Base-by-base conservation (phyloP, 2,888 invertebrate species). In the Cryptus viduatorius region DNA sequence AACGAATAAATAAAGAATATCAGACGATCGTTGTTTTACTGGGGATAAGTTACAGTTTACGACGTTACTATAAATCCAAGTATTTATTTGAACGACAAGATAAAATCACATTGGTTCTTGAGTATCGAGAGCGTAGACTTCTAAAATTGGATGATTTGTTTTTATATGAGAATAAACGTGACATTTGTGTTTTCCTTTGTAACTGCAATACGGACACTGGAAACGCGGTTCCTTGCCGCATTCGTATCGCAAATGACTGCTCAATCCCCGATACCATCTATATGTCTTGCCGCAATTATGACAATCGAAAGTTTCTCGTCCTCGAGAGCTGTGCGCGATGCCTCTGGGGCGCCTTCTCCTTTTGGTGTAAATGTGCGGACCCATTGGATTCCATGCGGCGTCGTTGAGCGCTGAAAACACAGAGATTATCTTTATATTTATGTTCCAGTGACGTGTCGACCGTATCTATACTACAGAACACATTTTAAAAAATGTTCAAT, bases 141-240 rank as follows among this genome's bases (percentile, higher is more conserved):
- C 88, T 31, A 87, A 86, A 67, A 88, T 83, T 31, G 86, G 88
- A 79, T 93, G 93, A 65, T 90, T 86, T 65, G 88, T 88, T 48
- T 82, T 82, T 29, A 86, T 84, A 79, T 86, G 86, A 1, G 76
- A 73, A 53, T 84, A 82, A 68, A 84, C 69, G 37, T 81, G 67
- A 0, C 83, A 76, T 12, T 82, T 42, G 67, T 86, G 82, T 48
- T 73, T 82, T 16, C 71, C 78, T 16, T 81, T 81, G 8, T 77
- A 50, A 56, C 64, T 87, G 85, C 95, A 95, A 86, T 94, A 92
- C 2, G 92, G 91, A 86, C 95, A 95, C 78, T 92, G 91, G 88
- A 95, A 94, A 50, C 94, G 93, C 4, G 95, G 95, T 82, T 92
- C 92, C 46, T 94, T 93, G 48, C 95, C 95, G 82, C 94, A 94